These are phyloP conservation scores for Norana najaformis DNA, from an alignment of 2,888 invertebrate genomes.

Conservation along the genomic window DNA sequence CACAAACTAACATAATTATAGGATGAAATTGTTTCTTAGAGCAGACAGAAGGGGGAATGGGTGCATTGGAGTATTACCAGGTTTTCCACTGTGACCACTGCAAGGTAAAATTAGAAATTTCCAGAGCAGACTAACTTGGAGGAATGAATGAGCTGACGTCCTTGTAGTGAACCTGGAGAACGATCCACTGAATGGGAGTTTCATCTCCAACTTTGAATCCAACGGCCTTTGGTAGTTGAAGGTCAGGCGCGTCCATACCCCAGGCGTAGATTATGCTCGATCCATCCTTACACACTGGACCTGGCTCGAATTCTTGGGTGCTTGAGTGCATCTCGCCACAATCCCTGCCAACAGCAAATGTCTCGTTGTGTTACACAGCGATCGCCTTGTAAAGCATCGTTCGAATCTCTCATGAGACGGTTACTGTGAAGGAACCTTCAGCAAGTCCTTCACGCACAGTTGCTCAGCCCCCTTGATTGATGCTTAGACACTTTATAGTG, in stretches of 20 bases:
- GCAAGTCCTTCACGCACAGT: not conserved
- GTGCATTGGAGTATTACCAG: not conserved
- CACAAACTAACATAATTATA: too few species aligned
- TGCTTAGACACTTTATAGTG: too few species aligned
- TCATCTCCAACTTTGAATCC: slow-evolving; percentile 67
- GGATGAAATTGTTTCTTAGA: too few species aligned
- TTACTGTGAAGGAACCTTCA: not conserved
- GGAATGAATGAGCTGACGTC: slow-evolving; percentile 59
- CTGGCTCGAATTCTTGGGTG: slow-evolving; percentile 38
- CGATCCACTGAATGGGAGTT: slow-evolving; percentile 65
- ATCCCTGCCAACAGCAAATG: slow-evolving; percentile 57
- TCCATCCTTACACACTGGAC: slow-evolving; percentile 52
- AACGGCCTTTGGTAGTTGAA: slow-evolving; percentile 66
- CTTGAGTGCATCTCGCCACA: slow-evolving; percentile 63
- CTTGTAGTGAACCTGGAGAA: slow-evolving; percentile 68
- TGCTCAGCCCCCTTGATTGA: not conserved
- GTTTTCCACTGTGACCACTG: not conserved
- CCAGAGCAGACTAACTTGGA: slow-evolving; percentile 47
- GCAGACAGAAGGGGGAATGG: not conserved
- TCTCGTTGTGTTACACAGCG: not conserved
- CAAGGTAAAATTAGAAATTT: not conserved
- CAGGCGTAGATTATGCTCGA: slow-evolving; percentile 67
- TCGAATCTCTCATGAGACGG: too few species aligned
- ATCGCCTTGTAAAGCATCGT: not conserved
- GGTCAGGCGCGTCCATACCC: slow-evolving; percentile 69